Conservation (phyloP, 2,113 vertebrate species). For the Esox niger region DNA sequence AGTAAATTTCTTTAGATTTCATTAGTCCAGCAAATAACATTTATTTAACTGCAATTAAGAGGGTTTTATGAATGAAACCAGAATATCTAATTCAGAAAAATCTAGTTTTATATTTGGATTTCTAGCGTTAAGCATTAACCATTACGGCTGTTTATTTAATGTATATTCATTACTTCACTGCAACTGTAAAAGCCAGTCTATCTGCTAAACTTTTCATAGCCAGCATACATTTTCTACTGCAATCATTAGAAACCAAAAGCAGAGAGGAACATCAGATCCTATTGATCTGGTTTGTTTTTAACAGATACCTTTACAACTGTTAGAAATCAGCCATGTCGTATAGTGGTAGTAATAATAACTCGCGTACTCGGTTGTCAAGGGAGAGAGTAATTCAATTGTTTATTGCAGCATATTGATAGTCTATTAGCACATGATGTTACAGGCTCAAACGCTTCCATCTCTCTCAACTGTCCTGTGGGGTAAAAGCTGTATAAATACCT, state of each 20-base stretch:
- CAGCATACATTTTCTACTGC: constrained; percentile 34
- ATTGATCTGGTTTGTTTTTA: constrained; percentile 19
- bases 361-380: too few relatives aligned
- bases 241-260: constrained; percentile 20
- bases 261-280: constrained; percentile 30
- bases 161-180: constrained; percentile 30
- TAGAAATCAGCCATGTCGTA: too few relatives aligned
- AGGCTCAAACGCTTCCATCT: too few relatives aligned
- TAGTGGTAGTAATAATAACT: too few relatives aligned
- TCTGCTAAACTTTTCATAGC: constrained; percentile 41
- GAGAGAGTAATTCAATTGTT: too few relatives aligned
- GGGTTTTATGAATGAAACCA: constrained; percentile 33
- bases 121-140: constrained; percentile 31
- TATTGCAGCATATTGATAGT: too few relatives aligned
- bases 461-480: too few relatives aligned
- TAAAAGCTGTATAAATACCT: too few relatives aligned
- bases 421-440: too few relatives aligned
- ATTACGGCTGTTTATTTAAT: constrained; percentile 33
- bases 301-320: too few relatives aligned
- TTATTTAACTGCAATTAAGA: constrained; percentile 42
- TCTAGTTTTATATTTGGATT: constrained; percentile 34
- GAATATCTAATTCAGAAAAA: constrained; percentile 23
- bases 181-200: constrained; percentile 29
- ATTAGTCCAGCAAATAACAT: constrained; percentile 30
- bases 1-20: constrained; percentile 27